Evolutionary conservation across 2,113 vertebrate species (phyloP).

Genomic region (Corvus cornix): DNA sequence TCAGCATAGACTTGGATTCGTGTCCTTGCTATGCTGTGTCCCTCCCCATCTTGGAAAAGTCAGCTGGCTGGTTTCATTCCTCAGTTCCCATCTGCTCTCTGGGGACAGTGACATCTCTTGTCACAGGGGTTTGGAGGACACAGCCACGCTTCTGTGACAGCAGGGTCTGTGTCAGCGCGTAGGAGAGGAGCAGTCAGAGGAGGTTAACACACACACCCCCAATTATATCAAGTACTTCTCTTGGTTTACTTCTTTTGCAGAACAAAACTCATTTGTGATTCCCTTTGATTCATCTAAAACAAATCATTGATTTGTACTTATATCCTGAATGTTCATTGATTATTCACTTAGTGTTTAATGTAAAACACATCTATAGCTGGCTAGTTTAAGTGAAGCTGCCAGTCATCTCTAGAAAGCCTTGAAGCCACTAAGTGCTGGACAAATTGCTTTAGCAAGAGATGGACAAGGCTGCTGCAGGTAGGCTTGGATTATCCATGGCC

Average conservation of each 20-base stretch:
- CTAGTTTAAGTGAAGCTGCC: conserved; percentile 31
- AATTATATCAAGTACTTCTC: not conserved
- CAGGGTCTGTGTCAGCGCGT: fast-evolving
- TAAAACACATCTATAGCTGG: conserved; percentile 4
- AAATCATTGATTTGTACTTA: conserved; percentile 52
- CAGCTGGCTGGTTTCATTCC: not conserved
- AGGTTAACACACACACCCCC: not conserved
- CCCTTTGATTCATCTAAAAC: conserved; percentile 45
- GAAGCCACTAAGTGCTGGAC: not conserved
- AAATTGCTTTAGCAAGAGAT: not conserved
- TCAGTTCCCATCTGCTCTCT: not conserved
- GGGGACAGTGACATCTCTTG: not conserved
- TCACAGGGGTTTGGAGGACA: not conserved
- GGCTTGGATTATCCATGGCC: not conserved
- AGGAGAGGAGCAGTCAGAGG: not conserved
- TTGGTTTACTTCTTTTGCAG: not conserved
- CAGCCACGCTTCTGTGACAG: not conserved
- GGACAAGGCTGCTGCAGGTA: not conserved
- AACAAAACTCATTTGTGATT: conserved; percentile 8
- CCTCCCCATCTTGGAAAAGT: not conserved
- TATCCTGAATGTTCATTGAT: conserved; percentile 43
- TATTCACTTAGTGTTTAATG: conserved; percentile 46
- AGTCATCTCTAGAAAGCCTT: conserved; percentile 14
- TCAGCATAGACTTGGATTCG: not conserved
- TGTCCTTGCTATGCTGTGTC: not conserved